Evolutionary conservation across 64 coral and sea anemone genomes (phyloP), one percentile per base, ranked within the genome.

Genomic region (Pachyseris speciosa): DNA sequence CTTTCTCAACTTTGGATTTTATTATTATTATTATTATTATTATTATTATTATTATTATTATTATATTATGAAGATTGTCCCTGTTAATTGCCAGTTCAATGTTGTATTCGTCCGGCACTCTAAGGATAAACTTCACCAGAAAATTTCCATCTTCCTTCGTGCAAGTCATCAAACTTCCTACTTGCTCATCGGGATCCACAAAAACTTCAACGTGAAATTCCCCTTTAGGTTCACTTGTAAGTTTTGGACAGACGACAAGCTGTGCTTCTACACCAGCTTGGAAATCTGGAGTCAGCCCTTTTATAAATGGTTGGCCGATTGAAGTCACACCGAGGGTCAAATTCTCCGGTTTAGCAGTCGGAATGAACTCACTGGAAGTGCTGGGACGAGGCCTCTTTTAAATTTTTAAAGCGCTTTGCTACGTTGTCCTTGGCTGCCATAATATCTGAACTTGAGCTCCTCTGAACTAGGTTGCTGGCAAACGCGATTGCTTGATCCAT

Each of bases 241-340:
- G 34, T 40, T 71, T 22, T n/a, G 68, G 68, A 40, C 68, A 42
- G 19, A 74, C 40, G 7, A 74, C 22, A 45, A 74, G 47, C n/a
- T 74, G 22, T 45, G 20, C 71, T 74, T 74, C 39, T 22, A 74
- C 39, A 22, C 71, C 71, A 74, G 71, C 39, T 27, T 74, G 71
- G 40, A 74, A 15, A 45, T 74, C 37, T 47, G 44, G 22, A 74
- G n/a, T 47, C 9, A 45, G n/a, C 13, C 40, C 41, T 74, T 74
- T 1, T 0, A 74, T 11, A 26, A 20, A 20, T 7, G 30, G 20
- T 0, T 71, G 34, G n/a, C n/a, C 20, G 20, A 36, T 45, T 44
- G 22, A 22, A 5, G 47, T 44, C 2, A 74, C 9, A 74, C 71
- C 71, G 1, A 47, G 40, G 22, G 38, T 45, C 27, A 47, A 74